Percentiles rank a stretch among this genome's conserved stretches.
phyloP scores from a whole-genome alignment of 2,888 invertebrate species.

The Drosophila lutescens region DNA sequence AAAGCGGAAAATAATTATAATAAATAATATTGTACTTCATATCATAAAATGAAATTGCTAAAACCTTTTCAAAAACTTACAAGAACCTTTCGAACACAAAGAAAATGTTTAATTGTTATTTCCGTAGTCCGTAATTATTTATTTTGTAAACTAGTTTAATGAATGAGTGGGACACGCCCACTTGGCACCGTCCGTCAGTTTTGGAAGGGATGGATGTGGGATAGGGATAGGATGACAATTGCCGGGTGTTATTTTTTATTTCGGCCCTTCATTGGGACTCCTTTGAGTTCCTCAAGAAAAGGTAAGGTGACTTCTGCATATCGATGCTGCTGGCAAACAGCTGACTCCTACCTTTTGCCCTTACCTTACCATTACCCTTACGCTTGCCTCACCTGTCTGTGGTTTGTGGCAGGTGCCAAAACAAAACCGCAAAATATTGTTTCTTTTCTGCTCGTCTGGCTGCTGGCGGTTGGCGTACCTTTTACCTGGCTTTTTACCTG shows the following conservation, averaged over 20 bases:
- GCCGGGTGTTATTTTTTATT: constrained; percentile 14
- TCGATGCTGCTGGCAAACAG: constrained; percentile 52
- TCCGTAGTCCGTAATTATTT: constrained; percentile 11
- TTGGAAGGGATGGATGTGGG: neutral
- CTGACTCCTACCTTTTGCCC: constrained; percentile 49
- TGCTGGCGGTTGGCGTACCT: constrained; percentile 9
- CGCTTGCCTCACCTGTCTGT: constrained; percentile 13
- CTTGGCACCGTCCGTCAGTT: constrained; percentile 3
- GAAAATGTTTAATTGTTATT: neutral
- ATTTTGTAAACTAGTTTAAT: constrained; percentile 44
- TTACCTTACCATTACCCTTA: neutral
- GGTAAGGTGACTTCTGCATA: constrained; percentile 39
- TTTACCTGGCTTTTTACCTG: constrained; percentile 20
- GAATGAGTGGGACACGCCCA: constrained; percentile 54
- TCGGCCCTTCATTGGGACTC: neutral
- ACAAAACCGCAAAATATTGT: constrained; percentile 62
- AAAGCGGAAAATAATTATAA: too few relatives aligned
- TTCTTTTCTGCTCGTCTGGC: constrained; percentile 9
- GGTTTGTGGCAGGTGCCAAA: constrained; percentile 74
- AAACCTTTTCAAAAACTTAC: too few relatives aligned
- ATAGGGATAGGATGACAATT: constrained; percentile 9
- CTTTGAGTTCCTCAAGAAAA: neutral
- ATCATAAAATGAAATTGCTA: too few relatives aligned
- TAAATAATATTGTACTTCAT: too few relatives aligned
- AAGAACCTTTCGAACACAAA: too few relatives aligned